Conservation (phyloP, 2,113 vertebrate genomes). For the Boulengeromyrus knoepffleri region DNA sequence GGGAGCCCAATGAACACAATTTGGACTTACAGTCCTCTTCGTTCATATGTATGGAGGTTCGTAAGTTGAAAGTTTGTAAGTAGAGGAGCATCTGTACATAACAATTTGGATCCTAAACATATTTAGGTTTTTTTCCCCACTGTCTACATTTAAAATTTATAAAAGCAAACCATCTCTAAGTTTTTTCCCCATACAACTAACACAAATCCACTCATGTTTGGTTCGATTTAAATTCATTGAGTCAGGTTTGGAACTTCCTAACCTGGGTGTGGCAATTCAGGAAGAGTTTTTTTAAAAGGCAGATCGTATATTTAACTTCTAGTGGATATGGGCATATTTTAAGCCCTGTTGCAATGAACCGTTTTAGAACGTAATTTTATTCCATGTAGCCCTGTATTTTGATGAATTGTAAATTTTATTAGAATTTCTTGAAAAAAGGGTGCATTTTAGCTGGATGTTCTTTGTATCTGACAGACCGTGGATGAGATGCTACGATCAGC, state of each 20-base stretch:
- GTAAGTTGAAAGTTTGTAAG: too few relatives aligned
- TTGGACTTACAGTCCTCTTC: too few relatives aligned
- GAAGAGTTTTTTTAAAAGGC: not conserved
- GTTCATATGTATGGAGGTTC: not conserved
- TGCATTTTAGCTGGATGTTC: not conserved
- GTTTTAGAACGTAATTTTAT: not conserved
- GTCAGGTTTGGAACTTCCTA: not conserved
- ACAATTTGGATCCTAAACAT: not conserved
- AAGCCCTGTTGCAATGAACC: not conserved
- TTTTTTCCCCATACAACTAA: not conserved
- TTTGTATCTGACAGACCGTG: slow-evolving; percentile 38
- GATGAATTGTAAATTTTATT: not conserved
- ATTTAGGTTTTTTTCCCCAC: not conserved
- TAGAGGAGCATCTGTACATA: not conserved
- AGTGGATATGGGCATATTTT: not conserved
- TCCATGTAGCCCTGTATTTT: not conserved
- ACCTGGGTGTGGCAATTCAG: not conserved
- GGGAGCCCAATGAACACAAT: too few relatives aligned
- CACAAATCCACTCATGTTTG: not conserved
- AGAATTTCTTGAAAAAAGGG: not conserved
- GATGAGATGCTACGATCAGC: slow-evolving; percentile 58
- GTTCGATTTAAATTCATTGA: not conserved
- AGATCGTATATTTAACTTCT: not conserved
- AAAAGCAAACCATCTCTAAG: not conserved
- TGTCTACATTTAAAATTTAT: not conserved